These are phyloP conservation scores for Seriola dumerili DNA, from an alignment of 2,113 vertebrate species.

Conservation along the genomic window DNA sequence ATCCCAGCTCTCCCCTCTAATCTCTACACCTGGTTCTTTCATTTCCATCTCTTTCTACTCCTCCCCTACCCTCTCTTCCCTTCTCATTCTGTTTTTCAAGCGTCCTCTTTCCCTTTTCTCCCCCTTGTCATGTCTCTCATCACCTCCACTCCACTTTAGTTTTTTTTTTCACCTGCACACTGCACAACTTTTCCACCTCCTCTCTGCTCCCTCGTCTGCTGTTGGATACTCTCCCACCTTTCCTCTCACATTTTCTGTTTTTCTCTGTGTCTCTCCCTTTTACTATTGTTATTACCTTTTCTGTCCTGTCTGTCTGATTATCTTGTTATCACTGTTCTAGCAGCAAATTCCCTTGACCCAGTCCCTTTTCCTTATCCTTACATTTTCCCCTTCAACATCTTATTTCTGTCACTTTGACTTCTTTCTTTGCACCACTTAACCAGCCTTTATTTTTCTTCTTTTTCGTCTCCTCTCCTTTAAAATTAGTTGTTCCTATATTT, in stretches of 20 bases:
- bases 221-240: neutral
- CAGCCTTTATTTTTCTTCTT: conserved; percentile 5
- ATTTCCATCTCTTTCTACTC: conserved; percentile 21
- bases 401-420: conserved; percentile 28
- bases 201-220: conserved; percentile 8
- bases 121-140: conserved; percentile 35
- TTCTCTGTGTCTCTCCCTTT: neutral
- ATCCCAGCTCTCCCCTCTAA: conserved; percentile 37
- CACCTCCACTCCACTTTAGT: conserved; percentile 15
- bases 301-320: conserved; percentile 30
- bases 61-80: neutral
- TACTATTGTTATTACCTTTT: conserved; percentile 24
- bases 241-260: neutral
- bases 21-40: conserved; percentile 35
- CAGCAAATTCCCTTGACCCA: conserved; percentile 38
- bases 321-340: conserved; percentile 27
- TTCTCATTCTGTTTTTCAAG: conserved; percentile 26
- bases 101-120: conserved; percentile 18
- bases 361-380: conserved; percentile 33
- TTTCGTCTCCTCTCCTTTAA: conserved; percentile 16
- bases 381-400: conserved; percentile 14
- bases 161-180: neutral
- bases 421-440: conserved; percentile 29
- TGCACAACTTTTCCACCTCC: conserved; percentile 27
- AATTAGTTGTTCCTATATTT: conserved; percentile 1